phyloP scores from a whole-genome alignment of 2,888 invertebrate species.

The Dryococelus australis region DNA sequence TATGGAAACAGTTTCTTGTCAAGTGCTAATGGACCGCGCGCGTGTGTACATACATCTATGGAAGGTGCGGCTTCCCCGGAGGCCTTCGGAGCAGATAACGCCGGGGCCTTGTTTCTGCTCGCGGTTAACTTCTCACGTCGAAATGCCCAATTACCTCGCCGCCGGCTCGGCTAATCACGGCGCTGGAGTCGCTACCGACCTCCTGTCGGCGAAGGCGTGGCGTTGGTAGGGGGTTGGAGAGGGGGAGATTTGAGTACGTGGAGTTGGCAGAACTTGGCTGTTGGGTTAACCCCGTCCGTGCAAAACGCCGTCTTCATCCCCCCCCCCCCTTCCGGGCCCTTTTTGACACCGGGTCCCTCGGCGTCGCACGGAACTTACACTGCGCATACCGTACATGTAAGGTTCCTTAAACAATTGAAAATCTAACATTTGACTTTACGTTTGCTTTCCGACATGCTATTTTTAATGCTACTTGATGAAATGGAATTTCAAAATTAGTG shows the following conservation, averaged over 20 bases:
- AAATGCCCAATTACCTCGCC: neutral
- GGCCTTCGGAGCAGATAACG: neutral
- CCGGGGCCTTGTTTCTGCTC: neutral
- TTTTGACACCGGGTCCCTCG: too few relatives aligned
- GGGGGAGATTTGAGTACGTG: neutral
- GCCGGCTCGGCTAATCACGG: neutral
- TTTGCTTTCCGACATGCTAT: too few relatives aligned
- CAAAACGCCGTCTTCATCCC: too few relatives aligned
- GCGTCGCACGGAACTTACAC: too few relatives aligned
- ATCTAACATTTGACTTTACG: too few relatives aligned
- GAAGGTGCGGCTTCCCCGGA: neutral
- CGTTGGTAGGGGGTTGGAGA: neutral
- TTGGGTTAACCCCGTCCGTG: neutral
- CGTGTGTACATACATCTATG: neutral
- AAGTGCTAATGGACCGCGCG: neutral
- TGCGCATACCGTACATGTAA: too few relatives aligned
- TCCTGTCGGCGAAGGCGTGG: neutral
- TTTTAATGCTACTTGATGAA: too few relatives aligned
- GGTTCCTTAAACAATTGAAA: too few relatives aligned
- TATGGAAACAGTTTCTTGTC: constrained; percentile 1
- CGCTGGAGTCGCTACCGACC: neutral
- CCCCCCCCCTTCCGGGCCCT: too few relatives aligned
- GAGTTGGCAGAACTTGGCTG: neutral
- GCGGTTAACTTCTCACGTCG: neutral
- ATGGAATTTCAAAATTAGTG: too few relatives aligned